phyloP scores from a whole-genome alignment of 2,888 invertebrate genomes.

The Rhamnusium bicolor region DNA sequence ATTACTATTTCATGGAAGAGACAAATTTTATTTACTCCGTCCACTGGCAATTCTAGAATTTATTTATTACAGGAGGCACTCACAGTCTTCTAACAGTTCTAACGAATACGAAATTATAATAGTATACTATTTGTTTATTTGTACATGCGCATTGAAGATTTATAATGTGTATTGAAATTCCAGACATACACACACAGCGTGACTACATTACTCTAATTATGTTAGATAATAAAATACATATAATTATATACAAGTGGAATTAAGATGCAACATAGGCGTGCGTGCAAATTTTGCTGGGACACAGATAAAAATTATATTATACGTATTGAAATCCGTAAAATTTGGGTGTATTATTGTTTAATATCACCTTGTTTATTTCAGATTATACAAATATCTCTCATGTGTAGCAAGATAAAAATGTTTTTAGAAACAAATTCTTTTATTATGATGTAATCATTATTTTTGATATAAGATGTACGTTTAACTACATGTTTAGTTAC shows the following conservation, averaged over 20 bases:
- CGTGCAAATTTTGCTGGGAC: not conserved
- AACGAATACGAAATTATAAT: not conserved
- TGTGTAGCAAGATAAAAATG: not conserved
- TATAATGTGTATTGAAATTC: not conserved
- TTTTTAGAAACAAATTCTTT: not conserved
- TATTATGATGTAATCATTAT: not conserved
- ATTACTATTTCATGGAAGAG: conserved; percentile 23
- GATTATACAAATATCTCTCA: not conserved
- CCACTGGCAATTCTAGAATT: not conserved
- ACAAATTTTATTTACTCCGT: not conserved
- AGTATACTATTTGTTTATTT: conserved; percentile 15
- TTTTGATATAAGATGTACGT: too few species aligned
- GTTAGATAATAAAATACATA: conserved; percentile 5
- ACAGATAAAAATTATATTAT: not conserved
- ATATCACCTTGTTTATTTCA: not conserved
- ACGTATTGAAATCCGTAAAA: too few species aligned
- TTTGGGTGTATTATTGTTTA: too few species aligned
- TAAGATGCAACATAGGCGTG: not conserved
- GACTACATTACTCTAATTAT: conserved; percentile 14
- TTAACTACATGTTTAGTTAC: too few species aligned
- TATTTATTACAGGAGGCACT: conserved; percentile 6
- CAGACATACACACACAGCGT: conserved; percentile 22
- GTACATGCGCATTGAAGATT: conserved; percentile 38
- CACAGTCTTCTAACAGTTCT: not conserved
- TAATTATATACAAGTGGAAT: conserved; percentile 5